These are phyloP conservation scores for Chaenogobius annularis DNA, from an alignment of 2,113 vertebrate genomes.

Conservation along the genomic window DNA sequence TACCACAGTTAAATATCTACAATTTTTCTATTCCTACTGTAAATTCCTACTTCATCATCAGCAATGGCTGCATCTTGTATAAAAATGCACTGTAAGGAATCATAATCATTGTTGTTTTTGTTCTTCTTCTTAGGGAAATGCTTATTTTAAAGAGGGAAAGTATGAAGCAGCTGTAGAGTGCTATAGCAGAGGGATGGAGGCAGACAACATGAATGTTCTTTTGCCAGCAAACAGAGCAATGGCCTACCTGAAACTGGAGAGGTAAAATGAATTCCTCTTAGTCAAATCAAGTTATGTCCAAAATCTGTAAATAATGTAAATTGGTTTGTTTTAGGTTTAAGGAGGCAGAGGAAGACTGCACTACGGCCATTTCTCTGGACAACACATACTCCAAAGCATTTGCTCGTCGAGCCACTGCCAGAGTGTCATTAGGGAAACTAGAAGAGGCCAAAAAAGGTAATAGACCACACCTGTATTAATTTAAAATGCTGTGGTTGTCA, in stretches of 20 bases:
- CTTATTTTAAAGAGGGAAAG: slow-evolving; percentile 94
- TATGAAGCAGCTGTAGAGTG: slow-evolving; percentile 91
- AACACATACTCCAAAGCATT: slow-evolving; percentile 91
- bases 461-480: not conserved
- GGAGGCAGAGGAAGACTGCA: slow-evolving; percentile 93
- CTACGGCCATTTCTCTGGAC: slow-evolving; percentile 85
- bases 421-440: slow-evolving; percentile 83
- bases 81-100: not conserved
- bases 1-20: not conserved
- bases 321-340: slow-evolving; percentile 73
- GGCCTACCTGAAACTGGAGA: slow-evolving; percentile 91
- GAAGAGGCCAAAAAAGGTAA: slow-evolving; percentile 87
- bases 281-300: not conserved
- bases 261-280: slow-evolving; percentile 62
- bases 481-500: not conserved
- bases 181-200: slow-evolving; percentile 88
- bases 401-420: slow-evolving; percentile 89
- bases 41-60: not conserved
- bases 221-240: slow-evolving; percentile 97
- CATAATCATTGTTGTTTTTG: not conserved
- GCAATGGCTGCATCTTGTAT: not conserved
- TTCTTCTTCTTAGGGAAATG: slow-evolving; percentile 83
- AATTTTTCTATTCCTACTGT: too few relatives aligned
- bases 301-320: not conserved
- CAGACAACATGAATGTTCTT: slow-evolving; percentile 86